Percentiles rank a stretch among this genome's conserved stretches.
These are phyloP conservation scores for Parauchenoglanis punctatus DNA, from an alignment of 2,797 vertebrate species.

Conservation along the genomic window DNA sequence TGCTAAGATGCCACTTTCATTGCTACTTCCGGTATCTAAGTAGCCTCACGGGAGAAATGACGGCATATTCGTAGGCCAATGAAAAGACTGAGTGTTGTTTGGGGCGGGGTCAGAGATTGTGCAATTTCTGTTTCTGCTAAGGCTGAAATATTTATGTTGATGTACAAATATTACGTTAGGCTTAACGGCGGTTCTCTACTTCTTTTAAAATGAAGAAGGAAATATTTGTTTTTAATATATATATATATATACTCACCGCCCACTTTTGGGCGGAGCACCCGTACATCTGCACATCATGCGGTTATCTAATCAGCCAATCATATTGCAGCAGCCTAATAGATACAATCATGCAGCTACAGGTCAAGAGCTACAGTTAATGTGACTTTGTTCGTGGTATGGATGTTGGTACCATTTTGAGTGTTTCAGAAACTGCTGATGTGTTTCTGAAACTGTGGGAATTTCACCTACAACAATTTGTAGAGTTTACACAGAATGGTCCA, in stretches of 20 bases:
- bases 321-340: neutral
- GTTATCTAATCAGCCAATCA: too few relatives aligned
- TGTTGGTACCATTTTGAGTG: neutral
- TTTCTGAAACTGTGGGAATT: neutral
- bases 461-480: neutral
- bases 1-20: neutral
- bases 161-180: neutral
- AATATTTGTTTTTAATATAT: too few relatives aligned
- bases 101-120: neutral
- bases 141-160: neutral
- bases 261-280: too few relatives aligned
- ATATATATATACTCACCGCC: too few relatives aligned
- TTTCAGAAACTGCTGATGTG: neutral
- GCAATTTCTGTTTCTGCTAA: neutral
- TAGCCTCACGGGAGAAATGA: neutral
- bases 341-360: neutral
- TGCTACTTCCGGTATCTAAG: conserved; percentile 16
- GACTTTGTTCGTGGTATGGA: neutral
- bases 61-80: neutral
- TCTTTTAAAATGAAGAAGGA: too few relatives aligned
- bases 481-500: neutral
- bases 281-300: too few relatives aligned
- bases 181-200: too few relatives aligned
- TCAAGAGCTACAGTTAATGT: neutral
- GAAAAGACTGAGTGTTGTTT: neutral